Conservation (phyloP, 2,888 invertebrate species). For the Mechanitis mazaeus region DNA sequence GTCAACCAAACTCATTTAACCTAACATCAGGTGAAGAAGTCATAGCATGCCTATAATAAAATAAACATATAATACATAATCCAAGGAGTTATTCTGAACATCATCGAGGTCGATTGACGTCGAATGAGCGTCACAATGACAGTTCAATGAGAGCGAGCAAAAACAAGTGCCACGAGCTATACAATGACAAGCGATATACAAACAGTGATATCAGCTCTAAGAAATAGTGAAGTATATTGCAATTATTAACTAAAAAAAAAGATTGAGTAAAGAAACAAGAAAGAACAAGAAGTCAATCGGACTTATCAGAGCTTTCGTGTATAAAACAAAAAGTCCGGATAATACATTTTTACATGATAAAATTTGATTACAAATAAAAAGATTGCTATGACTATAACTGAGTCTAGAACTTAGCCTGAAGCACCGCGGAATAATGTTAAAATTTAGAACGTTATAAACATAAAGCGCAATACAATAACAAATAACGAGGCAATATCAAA, state of each 20-base stretch:
- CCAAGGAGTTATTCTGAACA: conserved; percentile 25
- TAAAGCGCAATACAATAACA: conserved; percentile 55
- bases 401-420: conserved; percentile 13
- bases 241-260: no score
- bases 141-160: conserved; percentile 32
- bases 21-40: conserved; percentile 21
- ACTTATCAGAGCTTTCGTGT: no score
- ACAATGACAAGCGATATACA: conserved; percentile 18
- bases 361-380: background rate
- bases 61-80: conserved; percentile 27
- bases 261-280: no score
- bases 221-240: background rate
- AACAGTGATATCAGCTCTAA: conserved; percentile 8
- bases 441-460: conserved; percentile 35
- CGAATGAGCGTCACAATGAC: conserved; percentile 33
- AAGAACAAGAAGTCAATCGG: no score
- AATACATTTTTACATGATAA: no score
- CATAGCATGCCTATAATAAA: conserved; percentile 19
- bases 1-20: conserved; percentile 5
- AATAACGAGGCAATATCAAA: conserved; percentile 66
- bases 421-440: conserved; percentile 27
- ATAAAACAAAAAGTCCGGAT: no score
- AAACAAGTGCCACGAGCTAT: conserved; percentile 27
- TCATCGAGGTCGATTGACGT: conserved; percentile 30
- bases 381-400: conserved; percentile 9